Evolutionary conservation across 2,888 invertebrate genomes (phyloP), one percentile per base, ranked within the genome.

Genomic region (Archaeoteleia sp.): DNA sequence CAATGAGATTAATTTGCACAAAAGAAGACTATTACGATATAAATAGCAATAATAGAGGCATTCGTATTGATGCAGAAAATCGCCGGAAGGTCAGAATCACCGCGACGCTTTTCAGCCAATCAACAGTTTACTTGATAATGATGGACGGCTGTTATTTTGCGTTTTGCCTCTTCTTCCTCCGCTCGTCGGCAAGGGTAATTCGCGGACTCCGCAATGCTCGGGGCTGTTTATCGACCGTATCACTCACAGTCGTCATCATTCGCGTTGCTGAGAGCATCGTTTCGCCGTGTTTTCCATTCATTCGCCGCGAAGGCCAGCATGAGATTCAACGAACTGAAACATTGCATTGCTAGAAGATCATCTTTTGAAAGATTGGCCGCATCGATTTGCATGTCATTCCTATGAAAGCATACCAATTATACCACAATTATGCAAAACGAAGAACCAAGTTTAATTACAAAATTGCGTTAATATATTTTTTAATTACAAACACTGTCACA

Each of bases 191-290:
- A 60, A 65, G 63, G 65, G 68, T 69, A 63, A 69, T 69, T 61
- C 65, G 65, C 51, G 65, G 60, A 60, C 55, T 39, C 60, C 60
- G 35, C 45, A 43, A 43, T 42, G 67, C 68, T 65, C 65, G 68
- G 65, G 65, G 63, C 68, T 68, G 63, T 68, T 63, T 63, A 68
- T 68, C 68, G 63, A 68, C 63, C 63, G 63, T 55, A 63, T 68
- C 68, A 68, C 54, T 55, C 68, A 62, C 57, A 54, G 54, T 63
- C 60, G 63, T 68, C 68, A 63, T 68, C 68, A 58, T 54, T 58
- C 63, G 63, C 60, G 58, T 53, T 46, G 57, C 61, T 57, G 49
- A 46, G 62, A 67, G 62, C 55, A 62, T 62, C 57, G 62, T 67
- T 49, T 49, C 55, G 49, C 49, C 58, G 66, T 48, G 48, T 54